Conservation (phyloP, 37 sponge, comb jelly and placozoan species). For the Beroe forskalii region DNA sequence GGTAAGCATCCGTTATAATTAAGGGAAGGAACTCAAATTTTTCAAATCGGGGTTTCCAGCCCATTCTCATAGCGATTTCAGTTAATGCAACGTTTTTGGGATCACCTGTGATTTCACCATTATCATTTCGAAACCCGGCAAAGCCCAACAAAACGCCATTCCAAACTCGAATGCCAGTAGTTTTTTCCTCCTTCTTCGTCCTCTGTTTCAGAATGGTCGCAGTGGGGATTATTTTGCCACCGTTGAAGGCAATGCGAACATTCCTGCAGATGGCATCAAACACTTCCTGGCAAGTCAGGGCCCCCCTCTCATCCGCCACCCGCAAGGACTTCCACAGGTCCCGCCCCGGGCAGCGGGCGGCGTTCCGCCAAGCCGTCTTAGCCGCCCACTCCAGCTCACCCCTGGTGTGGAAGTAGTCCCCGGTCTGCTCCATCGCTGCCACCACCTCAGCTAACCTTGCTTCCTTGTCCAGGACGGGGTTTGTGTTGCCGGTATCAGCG, state of each 20-base stretch:
- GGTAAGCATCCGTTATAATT: conserved; percentile 75
- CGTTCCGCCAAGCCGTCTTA: conserved; percentile 82
- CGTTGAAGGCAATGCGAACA: conserved; percentile 75
- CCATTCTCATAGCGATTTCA: conserved; percentile 72
- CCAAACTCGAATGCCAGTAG: conserved; percentile 80
- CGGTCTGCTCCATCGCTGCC: conserved; percentile 71
- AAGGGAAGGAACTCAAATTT: conserved; percentile 79
- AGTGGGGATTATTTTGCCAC: conserved; percentile 69
- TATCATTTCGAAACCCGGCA: conserved; percentile 77
- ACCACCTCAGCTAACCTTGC: conserved; percentile 62
- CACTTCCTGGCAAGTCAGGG: conserved; percentile 75
- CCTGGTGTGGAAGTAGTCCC: conserved; percentile 73
- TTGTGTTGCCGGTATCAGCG: background rate
- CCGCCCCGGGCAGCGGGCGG: conserved; percentile 85
- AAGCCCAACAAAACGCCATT: conserved; percentile 77
- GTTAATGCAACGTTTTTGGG: conserved; percentile 82
- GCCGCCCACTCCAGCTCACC: conserved; percentile 80
- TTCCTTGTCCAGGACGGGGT: background rate
- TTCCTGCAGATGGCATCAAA: conserved; percentile 78
- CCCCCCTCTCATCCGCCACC: conserved; percentile 71
- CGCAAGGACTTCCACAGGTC: conserved; percentile 81
- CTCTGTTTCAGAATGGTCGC: too few species aligned
- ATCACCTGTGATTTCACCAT: conserved; percentile 78
- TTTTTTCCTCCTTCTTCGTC: conserved; percentile 5
- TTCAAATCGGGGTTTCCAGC: conserved; percentile 71